Base-by-base conservation (phyloP, 2,797 vertebrate species). In the Mastacembelus armatus region DNA sequence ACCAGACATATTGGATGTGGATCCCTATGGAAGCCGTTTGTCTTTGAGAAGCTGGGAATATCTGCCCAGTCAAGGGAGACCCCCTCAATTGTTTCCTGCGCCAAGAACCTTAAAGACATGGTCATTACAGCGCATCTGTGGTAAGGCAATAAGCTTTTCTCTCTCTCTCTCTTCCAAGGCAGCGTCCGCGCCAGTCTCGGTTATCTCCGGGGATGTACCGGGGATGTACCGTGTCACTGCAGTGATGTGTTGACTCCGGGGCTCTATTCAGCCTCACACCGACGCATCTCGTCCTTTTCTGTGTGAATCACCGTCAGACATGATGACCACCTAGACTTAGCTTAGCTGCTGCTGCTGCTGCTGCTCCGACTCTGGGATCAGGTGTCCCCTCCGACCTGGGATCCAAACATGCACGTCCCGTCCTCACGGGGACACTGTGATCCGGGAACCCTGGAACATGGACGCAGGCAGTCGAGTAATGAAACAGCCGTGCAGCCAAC, bases 41-140 rank as follows among this genome's bases (percentile, higher is more conserved):
- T 55, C 65, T 76, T 0, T 85, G 75, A 84, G 72, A 8, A 69
- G 71, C 74, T 51, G 66, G 61, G 76, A 40, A 49, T 62, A 66
- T 72, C 59, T 78, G 54, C 48, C 75, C 74, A 72, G 80, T 71
- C 51, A 50, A 85, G 78, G 80, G 77, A 88, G 80, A 88, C 77
- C 87, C 81, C 83, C 73, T 84, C 90, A 84, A 87, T 92, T 89
- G 88, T 87, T 92, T 92, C 85, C 91, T 95, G 93, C 93, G 93
- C 88, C 90, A 92, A 91, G 88, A 92, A 85, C 88, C 70, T 85
- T 85, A 67, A 78, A 91, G 90, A 89, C 84, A 91, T 91, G 92
- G 79, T 85, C 86, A 78, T 78, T 69, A 81, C 82, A 55, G 61
- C 78, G 81, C 88, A 83, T 88, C 88, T 88, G 84, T 89, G 92